These are phyloP conservation scores for Remorina albescens DNA, from an alignment of 2,797 vertebrate species.

Conservation along the genomic window DNA sequence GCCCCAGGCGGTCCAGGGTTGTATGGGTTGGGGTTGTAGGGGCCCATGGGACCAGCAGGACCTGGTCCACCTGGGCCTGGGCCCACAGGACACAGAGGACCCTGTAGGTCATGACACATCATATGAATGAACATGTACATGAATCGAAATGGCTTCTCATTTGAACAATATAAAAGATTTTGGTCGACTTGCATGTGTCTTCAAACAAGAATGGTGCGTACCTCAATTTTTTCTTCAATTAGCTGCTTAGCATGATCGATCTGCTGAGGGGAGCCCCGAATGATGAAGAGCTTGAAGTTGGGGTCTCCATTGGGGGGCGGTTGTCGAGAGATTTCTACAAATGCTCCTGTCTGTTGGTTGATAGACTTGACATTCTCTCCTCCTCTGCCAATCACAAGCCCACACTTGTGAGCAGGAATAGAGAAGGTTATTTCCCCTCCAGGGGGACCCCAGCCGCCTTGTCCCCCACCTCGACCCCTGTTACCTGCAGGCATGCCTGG, in stretches of 20 bases:
- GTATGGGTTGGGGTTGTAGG: slow-evolving; percentile 92
- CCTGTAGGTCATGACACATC: slow-evolving; percentile 71
- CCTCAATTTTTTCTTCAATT: slow-evolving; percentile 95
- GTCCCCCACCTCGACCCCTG: slow-evolving; percentile 84
- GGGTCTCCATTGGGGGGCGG: slow-evolving; percentile 91
- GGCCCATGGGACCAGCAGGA: slow-evolving; percentile 88
- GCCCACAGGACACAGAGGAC: slow-evolving; percentile 89
- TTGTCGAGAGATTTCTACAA: slow-evolving; percentile 92
- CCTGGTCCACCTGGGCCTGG: slow-evolving; percentile 85
- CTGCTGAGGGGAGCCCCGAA: slow-evolving; percentile 91
- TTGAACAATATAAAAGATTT: background rate
- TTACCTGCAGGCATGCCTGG: slow-evolving; percentile 82
- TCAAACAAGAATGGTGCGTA: slow-evolving; percentile 31
- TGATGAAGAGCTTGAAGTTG: slow-evolving; percentile 92
- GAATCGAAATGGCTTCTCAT: background rate
- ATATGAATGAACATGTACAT: background rate
- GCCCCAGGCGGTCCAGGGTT: slow-evolving; percentile 88
- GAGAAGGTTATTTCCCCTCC: slow-evolving; percentile 93
- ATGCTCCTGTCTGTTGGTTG: slow-evolving; percentile 93
- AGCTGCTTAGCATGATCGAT: slow-evolving; percentile 95
- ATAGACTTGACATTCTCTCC: slow-evolving; percentile 93
- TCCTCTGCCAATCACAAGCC: slow-evolving; percentile 91
- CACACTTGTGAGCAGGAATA: slow-evolving; percentile 92
- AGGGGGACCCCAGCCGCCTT: slow-evolving; percentile 87
- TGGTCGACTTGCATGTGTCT: background rate